These are phyloP conservation scores for Zaprionus ghesquierei DNA, from an alignment of 1,140 invertebrate species.

Conservation along the genomic window DNA sequence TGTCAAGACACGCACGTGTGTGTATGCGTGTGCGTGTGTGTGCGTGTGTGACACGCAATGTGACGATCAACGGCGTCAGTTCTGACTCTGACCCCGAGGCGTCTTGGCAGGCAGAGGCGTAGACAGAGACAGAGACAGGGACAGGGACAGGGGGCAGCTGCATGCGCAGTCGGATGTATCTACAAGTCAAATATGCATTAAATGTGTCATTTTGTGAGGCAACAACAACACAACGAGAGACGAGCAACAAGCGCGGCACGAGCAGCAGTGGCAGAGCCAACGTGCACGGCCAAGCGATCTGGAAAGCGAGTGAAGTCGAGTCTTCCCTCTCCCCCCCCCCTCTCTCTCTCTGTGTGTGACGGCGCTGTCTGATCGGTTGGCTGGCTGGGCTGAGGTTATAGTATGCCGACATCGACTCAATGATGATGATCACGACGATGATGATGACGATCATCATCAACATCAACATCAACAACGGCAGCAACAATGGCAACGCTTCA, in stretches of 20 bases:
- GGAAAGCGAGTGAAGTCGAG: constrained; percentile 45
- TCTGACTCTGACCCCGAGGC: constrained; percentile 20
- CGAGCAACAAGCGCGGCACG: constrained; percentile 43
- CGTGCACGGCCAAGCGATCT: constrained; percentile 44
- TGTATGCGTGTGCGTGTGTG: not conserved
- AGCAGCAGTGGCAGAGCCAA: constrained; percentile 18
- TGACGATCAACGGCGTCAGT: constrained; percentile 19
- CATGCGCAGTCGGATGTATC: constrained; percentile 68
- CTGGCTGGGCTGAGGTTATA: constrained; percentile 70
- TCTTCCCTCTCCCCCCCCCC: not conserved
- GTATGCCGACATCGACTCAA: constrained; percentile 48
- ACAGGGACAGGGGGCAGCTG: constrained; percentile 14
- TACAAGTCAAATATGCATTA: constrained; percentile 80
- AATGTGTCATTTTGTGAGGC: constrained; percentile 77
- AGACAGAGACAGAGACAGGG: not conserved
- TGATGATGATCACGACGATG: constrained; percentile 28
- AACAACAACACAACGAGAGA: no score
- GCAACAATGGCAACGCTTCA: constrained; percentile 76
- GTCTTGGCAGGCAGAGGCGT: not conserved
- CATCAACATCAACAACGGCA: constrained; percentile 53
- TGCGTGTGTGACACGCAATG: constrained; percentile 24
- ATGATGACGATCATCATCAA: constrained; percentile 13
- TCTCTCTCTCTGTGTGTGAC: not conserved
- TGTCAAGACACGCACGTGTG: not conserved
- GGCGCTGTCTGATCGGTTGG: constrained; percentile 60